A percentile compares a stretch with the other conserved stretches of the same genome.
phyloP scores from a whole-genome alignment of 2,797 vertebrate genomes.

The Echeneis naucrates region DNA sequence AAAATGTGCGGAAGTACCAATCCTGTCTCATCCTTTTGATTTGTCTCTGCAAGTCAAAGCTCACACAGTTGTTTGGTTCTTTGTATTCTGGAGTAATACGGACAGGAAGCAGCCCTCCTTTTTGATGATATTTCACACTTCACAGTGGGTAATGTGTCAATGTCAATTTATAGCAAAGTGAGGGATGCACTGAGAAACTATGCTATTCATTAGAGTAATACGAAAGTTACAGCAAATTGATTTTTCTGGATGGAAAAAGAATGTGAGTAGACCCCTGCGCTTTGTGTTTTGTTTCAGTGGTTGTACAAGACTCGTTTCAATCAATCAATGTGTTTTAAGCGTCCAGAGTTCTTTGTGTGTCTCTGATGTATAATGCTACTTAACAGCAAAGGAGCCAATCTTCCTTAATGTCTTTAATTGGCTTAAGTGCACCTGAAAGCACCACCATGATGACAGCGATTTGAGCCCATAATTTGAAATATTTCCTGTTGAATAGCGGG shows the following conservation, averaged over 20 bases:
- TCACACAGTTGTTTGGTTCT: not conserved
- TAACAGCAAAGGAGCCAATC: slow-evolving; percentile 31
- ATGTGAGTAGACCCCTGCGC: not conserved
- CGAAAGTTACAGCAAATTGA: not conserved
- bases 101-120: not conserved
- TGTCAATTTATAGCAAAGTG: not conserved
- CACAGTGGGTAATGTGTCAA: not conserved
- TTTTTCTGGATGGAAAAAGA: not conserved
- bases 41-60: slow-evolving; percentile 19
- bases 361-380: slow-evolving; percentile 24
- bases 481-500: slow-evolving; percentile 12
- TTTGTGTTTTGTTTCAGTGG: not conserved
- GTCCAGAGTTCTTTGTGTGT: slow-evolving; percentile 24
- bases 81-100: not conserved
- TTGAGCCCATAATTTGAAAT: slow-evolving; percentile 18
- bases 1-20: slow-evolving; percentile 8
- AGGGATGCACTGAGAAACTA: not conserved
- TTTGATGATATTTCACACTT: not conserved
- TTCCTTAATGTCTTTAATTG: slow-evolving; percentile 39
- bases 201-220: not conserved
- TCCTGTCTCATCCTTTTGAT: not conserved
- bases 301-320: not conserved
- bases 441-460: not conserved
- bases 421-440: slow-evolving; percentile 45
- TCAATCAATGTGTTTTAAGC: slow-evolving; percentile 23